Percentiles rank a stretch among this genome's conserved stretches.
phyloP scores from a whole-genome alignment of 1,140 invertebrate species.

The Melitaea cinxia region DNA sequence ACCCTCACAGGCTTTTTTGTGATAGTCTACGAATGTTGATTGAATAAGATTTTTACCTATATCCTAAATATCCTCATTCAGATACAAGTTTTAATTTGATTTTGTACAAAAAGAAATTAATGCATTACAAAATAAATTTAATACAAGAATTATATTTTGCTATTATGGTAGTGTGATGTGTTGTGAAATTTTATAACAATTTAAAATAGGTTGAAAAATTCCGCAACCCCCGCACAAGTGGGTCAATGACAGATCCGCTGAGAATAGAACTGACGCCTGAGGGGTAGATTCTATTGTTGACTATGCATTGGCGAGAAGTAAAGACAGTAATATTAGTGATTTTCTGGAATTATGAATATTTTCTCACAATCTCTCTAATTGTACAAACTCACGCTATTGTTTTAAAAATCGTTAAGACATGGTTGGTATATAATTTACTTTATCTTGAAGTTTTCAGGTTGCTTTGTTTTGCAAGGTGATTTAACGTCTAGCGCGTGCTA shows the following conservation, averaged over 20 bases:
- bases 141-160: too few species aligned
- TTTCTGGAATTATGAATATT: conserved; percentile 30
- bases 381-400: neutral
- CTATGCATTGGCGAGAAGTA: conserved; percentile 40
- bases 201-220: conserved; percentile 47
- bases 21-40: too few species aligned
- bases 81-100: too few species aligned
- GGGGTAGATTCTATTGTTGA: conserved; percentile 63
- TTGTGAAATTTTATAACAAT: conserved; percentile 13
- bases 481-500: neutral
- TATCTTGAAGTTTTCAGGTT: neutral
- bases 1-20: too few species aligned
- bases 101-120: too few species aligned
- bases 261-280: conserved; percentile 62
- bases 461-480: neutral
- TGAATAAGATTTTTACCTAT: too few species aligned
- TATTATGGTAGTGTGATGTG: neutral
- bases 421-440: neutral
- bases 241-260: conserved; percentile 64
- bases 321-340: conserved; percentile 40
- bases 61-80: too few species aligned
- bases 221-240: conserved; percentile 51
- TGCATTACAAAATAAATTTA: too few species aligned
- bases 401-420: neutral
- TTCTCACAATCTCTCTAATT: conserved; percentile 13